Percentiles rank a stretch among this genome's conserved stretches.
Evolutionary conservation across 2,888 invertebrate species (phyloP).

Genomic region (Mythimna pallens): DNA sequence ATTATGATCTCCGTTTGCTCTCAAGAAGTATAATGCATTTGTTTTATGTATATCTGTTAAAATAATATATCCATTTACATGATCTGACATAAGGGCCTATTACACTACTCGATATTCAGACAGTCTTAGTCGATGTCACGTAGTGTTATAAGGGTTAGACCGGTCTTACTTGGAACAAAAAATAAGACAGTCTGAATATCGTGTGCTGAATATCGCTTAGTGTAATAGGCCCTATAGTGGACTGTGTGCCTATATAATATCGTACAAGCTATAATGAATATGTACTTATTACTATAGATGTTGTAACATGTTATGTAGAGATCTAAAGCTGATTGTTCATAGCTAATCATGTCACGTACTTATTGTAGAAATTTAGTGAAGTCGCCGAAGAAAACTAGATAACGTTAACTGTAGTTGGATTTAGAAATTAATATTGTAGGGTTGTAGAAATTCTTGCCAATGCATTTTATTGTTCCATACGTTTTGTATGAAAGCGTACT

Average conservation of each 20-base stretch:
- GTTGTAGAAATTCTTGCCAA: conserved; percentile 65
- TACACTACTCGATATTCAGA: too few relatives aligned
- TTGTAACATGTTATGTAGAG: conserved; percentile 40
- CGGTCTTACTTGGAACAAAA: too few relatives aligned
- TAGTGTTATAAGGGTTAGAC: too few relatives aligned
- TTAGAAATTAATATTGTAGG: conserved; percentile 34
- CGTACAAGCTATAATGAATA: conserved; percentile 36
- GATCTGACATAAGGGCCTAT: conserved; percentile 39
- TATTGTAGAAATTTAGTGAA: conserved; percentile 45
- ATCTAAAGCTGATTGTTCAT: conserved; percentile 39
- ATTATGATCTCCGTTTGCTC: conserved; percentile 78
- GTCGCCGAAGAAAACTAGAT: conserved; percentile 29
- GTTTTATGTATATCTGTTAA: conserved; percentile 60
- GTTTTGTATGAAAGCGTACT: conserved; percentile 54
- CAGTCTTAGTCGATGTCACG: too few relatives aligned
- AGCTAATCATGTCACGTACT: conserved; percentile 45
- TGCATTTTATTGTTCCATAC: conserved; percentile 50
- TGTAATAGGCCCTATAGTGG: conserved; percentile 3
- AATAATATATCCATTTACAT: conserved; percentile 55
- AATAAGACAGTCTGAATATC: too few relatives aligned
- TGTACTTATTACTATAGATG: conserved; percentile 54
- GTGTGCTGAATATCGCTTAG: too few relatives aligned
- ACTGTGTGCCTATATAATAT: conserved; percentile 36
- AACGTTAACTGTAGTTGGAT: conserved; percentile 35
- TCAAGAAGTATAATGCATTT: conserved; percentile 71